Percentiles rank a stretch among this genome's conserved stretches.
These are phyloP conservation scores for Apostichopus californicus DNA, from an alignment of 35 echinoderm and acorn worm species.

Conservation along the genomic window DNA sequence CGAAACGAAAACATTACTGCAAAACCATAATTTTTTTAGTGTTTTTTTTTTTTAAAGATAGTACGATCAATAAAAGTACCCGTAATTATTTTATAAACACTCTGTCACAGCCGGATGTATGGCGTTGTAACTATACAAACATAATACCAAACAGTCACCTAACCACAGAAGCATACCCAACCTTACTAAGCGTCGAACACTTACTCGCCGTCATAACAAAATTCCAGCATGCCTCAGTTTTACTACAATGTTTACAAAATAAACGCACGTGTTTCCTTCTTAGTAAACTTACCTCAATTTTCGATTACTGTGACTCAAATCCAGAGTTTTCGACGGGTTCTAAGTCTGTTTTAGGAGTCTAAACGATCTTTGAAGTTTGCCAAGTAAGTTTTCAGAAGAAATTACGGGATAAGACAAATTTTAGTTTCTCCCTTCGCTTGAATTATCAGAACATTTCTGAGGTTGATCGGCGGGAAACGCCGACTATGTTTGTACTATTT, in stretches of 20 bases:
- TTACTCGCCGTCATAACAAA: slow-evolving; percentile 24
- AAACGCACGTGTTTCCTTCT: slow-evolving; percentile 6
- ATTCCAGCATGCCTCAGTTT: slow-evolving; percentile 20
- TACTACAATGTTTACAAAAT: slow-evolving; percentile 54
- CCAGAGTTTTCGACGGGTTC: neutral
- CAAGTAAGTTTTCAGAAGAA: neutral
- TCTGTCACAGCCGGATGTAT: no score
- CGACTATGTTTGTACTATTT: slow-evolving; percentile 3
- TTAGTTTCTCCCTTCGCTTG: neutral
- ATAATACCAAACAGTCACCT: no score
- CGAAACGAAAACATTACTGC: no score
- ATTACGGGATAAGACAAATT: neutral
- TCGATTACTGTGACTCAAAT: neutral
- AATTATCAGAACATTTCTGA: slow-evolving; percentile 29
- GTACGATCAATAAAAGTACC: no score
- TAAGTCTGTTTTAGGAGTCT: no score
- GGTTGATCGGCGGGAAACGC: neutral
- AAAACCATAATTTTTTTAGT: no score
- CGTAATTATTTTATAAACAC: no score
- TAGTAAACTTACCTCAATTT: neutral
- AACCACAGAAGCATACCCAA: no score
- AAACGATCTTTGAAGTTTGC: neutral
- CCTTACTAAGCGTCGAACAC: no score
- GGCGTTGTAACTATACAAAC: no score
- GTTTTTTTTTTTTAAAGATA: no score